Conservation (phyloP, 2,888 invertebrate genomes). For the Drosophila algonquin region DNA sequence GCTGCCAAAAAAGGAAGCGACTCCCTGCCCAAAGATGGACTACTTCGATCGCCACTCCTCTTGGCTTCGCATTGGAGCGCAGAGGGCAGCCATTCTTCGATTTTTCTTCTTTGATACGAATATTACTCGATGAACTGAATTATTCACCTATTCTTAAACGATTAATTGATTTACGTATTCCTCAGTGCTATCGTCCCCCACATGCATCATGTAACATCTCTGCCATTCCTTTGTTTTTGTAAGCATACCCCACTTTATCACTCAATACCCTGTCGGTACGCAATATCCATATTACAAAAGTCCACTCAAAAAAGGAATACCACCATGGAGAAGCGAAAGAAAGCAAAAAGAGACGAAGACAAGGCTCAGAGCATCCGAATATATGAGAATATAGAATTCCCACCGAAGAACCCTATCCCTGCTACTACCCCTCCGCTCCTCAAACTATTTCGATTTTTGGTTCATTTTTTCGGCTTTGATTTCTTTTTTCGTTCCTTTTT, state of each 20-base stretch:
- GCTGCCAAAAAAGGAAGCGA: constrained; percentile 12
- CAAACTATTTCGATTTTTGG: constrained; percentile 16
- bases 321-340: no score
- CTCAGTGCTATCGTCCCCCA: no score
- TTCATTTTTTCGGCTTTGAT: constrained; percentile 31
- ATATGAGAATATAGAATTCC: no score
- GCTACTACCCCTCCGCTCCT: background rate
- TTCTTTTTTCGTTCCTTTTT: constrained; percentile 24
- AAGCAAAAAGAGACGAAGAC: no score
- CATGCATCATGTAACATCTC: no score
- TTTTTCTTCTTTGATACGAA: background rate
- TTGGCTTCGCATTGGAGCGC: background rate
- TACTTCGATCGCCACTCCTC: background rate
- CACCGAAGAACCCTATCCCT: no score
- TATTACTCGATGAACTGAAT: no score
- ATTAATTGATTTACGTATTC: no score
- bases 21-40: constrained; percentile 15
- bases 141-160: background rate
- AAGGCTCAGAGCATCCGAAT: no score
- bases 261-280: constrained; percentile 7
- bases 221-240: no score
- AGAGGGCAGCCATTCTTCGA: constrained; percentile 21
- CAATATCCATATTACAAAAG: background rate
- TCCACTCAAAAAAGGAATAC: no score
- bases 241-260: no score